These are phyloP conservation scores for Drosophila mettleri DNA, from an alignment of 2,888 invertebrate species.

Conservation along the genomic window DNA sequence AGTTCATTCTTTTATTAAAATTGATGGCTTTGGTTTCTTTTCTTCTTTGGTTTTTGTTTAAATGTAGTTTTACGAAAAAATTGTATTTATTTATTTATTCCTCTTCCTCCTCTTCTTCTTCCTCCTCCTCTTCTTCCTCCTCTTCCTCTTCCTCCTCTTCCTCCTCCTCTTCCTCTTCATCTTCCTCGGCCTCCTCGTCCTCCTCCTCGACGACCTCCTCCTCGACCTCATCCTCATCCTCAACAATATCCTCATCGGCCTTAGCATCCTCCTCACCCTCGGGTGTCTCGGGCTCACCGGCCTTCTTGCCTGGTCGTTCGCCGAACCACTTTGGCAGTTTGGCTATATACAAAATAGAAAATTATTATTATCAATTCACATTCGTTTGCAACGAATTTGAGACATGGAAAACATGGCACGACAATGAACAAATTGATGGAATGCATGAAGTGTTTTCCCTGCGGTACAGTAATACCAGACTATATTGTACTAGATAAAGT, in stretches of 20 bases:
- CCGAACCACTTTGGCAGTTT: conserved; percentile 98
- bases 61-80: conserved; percentile 83
- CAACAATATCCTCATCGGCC: conserved; percentile 90
- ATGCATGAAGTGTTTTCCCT: conserved; percentile 33
- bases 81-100: conserved; percentile 71
- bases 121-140: conserved; percentile 84
- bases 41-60: conserved; percentile 73
- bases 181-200: conserved; percentile 89
- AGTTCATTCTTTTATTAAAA: conserved; percentile 80
- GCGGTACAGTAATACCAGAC: conserved; percentile 20
- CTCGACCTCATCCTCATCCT: conserved; percentile 90
- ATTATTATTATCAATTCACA: conserved; percentile 1
- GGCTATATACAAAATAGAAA: conserved; percentile 86
- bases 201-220: conserved; percentile 91
- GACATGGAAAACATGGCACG: conserved; percentile 55
- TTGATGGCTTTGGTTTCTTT: conserved; percentile 71
- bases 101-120: conserved; percentile 71
- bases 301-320: conserved; percentile 96
- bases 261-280: conserved; percentile 96
- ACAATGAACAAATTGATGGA: conserved; percentile 63
- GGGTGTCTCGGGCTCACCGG: conserved; percentile 94
- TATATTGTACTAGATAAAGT: conserved; percentile 22
- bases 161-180: conserved; percentile 85
- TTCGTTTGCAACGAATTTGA: not conserved
- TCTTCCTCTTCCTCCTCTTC: conserved; percentile 86